Evolutionary conservation across 1,140 invertebrate genomes (phyloP), one percentile per base, ranked within the genome.

Genomic region (Ceratina australensis): DNA sequence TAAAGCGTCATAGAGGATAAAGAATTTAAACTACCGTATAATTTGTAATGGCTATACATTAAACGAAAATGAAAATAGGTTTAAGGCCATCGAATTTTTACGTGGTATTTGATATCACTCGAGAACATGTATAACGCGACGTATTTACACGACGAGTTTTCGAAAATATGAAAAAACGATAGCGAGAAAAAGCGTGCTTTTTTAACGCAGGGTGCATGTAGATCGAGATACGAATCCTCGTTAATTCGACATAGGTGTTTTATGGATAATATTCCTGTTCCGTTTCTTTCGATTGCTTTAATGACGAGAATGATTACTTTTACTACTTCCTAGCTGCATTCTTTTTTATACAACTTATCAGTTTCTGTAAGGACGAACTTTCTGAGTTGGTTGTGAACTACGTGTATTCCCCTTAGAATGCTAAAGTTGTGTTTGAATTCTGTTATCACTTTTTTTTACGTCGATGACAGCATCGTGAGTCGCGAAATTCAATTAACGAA

Each of bases 1-100:
- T 89, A 88, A 89, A 87, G 78, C 67, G 83, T 83, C 85, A 86
- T 88, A 87, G 79, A 86, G 86, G 86, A 81, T 79, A 84, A 86
- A 86, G 74, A 77, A 76, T 82, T 68, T 76, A 82, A 73, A 81
- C 59, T 79, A 72, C 71, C 66, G 61, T 84, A 85, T 82, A 60
- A 79, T 85, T 79, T 85, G 78, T 85, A 82, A 84, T 69, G 80
- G 65, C 77, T 85, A 85, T 82, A 85, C 72, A 85, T 84, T 80
- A 82, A 71, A 59, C 15, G 52, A n/a, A 10, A 16, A n/a, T 5
- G 16, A 12, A 24, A 12, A 54, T 85, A 86, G 77, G 61, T 57
- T 78, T 79, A 82, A 84, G 80, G 50, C 68, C 26, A 71, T 84
- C 74, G 54, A 78, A 75, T 79, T 60, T 79, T 61, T n/a, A 74